phyloP scores from a whole-genome alignment of 2,113 vertebrate species.

The Deroptyus accipitrinus region DNA sequence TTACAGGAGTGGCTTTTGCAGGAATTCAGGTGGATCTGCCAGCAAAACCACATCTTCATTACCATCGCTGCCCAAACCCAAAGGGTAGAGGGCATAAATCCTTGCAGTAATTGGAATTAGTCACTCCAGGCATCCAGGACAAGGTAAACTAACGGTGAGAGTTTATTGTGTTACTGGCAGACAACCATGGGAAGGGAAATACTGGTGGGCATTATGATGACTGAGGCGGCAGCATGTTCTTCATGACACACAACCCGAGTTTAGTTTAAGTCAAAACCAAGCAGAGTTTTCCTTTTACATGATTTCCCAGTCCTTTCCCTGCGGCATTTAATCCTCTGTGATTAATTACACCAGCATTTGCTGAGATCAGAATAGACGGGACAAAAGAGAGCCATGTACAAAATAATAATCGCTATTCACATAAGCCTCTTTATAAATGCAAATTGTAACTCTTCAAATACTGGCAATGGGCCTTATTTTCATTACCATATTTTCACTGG shows the following conservation, averaged over 20 bases:
- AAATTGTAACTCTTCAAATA: not conserved
- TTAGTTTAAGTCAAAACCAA: not conserved
- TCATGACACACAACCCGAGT: not conserved
- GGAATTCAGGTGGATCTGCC: not conserved
- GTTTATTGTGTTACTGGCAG: not conserved
- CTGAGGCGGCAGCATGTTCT: not conserved
- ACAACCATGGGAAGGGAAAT: not conserved
- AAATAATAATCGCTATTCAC: not conserved
- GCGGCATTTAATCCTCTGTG: not conserved
- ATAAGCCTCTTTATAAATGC: not conserved
- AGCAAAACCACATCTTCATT: not conserved
- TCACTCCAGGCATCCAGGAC: not conserved
- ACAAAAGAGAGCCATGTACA: not conserved
- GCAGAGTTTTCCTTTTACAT: not conserved
- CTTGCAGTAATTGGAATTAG: not conserved
- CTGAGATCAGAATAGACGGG: not conserved
- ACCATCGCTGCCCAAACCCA: not conserved
- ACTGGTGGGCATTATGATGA: fast-evolving
- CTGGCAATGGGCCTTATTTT: not conserved
- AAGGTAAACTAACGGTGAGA: not conserved
- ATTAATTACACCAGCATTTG: not conserved
- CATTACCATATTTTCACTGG: not conserved
- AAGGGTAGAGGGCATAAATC: not conserved
- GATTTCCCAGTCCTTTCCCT: not conserved
- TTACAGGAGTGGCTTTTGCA: not conserved